These are phyloP conservation scores for Harlomillsia oculata DNA, from an alignment of 1,140 invertebrate genomes.

Conservation along the genomic window DNA sequence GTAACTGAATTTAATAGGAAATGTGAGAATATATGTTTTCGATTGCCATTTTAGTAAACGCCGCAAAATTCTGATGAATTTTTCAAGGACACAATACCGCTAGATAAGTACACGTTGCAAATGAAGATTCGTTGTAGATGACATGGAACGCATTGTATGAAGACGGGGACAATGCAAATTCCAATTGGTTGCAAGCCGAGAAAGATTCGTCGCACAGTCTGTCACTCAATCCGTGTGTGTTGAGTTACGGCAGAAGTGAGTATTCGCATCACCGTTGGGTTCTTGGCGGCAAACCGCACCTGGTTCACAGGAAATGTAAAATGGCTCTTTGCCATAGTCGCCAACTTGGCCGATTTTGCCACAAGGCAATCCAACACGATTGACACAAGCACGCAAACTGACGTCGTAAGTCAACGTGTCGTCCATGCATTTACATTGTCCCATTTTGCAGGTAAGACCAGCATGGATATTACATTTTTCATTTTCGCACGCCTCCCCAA, in stretches of 20 bases:
- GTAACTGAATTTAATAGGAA: no score
- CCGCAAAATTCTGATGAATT: no score
- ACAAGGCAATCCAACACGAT: constrained; percentile 1
- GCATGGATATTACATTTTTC: constrained; percentile 15
- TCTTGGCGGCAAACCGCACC: constrained; percentile 10
- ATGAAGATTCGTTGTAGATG: no score
- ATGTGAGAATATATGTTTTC: no score
- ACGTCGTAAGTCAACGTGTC: constrained; percentile 8
- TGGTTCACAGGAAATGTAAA: constrained; percentile 15
- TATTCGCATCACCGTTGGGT: constrained; percentile 15
- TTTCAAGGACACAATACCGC: no score
- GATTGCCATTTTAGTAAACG: no score
- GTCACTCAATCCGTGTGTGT: no score
- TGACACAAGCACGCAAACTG: constrained; percentile 5
- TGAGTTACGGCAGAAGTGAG: constrained; percentile 13
- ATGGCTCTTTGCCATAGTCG: constrained; percentile 19
- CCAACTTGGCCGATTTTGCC: constrained; percentile 19
- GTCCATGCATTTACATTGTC: constrained; percentile 14
- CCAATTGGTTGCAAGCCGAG: no score
- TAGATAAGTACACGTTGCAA: no score
- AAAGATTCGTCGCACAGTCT: no score
- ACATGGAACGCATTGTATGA: no score
- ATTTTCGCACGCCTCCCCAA: constrained; percentile 8
- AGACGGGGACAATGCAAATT: no score
- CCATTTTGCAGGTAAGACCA: constrained; percentile 12